These are phyloP conservation scores for Karalla daura DNA, from an alignment of 2,797 vertebrate species.

Conservation along the genomic window DNA sequence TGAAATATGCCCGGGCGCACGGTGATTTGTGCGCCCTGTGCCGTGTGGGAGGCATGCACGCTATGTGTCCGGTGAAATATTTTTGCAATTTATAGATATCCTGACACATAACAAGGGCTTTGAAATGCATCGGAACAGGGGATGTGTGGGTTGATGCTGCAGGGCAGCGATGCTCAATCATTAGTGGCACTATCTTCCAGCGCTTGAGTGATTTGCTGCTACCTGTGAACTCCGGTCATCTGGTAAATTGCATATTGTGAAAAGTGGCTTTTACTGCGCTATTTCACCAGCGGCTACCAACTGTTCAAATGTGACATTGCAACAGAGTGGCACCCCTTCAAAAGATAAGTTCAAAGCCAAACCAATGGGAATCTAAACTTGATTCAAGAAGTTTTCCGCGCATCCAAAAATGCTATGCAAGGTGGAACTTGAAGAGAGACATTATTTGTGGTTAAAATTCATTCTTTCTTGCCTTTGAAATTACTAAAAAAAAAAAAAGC, in stretches of 20 bases:
- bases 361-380: not conserved
- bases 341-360: not conserved
- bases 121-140: constrained; percentile 12
- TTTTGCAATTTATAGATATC: constrained; percentile 47
- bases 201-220: constrained; percentile 1
- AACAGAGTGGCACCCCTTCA: not conserved
- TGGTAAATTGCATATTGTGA: not conserved
- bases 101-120: constrained; percentile 26
- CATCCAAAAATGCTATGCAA: not conserved
- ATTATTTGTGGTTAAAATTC: not conserved
- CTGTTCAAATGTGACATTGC: not conserved
- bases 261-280: not conserved
- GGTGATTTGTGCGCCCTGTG: constrained; percentile 11
- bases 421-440: not conserved
- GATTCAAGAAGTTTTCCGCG: not conserved
- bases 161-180: constrained; percentile 15
- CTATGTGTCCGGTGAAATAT: constrained; percentile 40
- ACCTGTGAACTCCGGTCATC: not conserved
- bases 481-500: not conserved
- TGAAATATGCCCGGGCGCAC: constrained; percentile 45
- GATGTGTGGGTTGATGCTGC: constrained; percentile 20
- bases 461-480: not conserved
- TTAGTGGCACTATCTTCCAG: constrained; percentile 24
- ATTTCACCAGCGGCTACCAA: not conserved
- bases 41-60: not conserved